phyloP scores from a whole-genome alignment of 2,113 vertebrate species.

The Tretioscincus oriximinensis region DNA sequence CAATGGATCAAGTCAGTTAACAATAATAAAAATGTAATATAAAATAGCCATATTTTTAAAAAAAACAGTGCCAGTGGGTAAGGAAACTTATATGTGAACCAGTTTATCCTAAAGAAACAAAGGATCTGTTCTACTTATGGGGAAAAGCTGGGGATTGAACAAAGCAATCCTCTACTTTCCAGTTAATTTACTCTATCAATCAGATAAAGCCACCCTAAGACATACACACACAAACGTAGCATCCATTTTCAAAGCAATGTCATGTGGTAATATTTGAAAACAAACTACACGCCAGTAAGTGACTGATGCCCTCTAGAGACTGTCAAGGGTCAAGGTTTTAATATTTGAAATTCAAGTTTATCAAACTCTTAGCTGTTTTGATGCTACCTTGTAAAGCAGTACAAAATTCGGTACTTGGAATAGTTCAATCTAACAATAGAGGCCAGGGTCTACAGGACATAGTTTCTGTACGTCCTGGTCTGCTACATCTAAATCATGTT shows the following conservation, averaged over 20 bases:
- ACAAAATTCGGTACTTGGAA: background rate
- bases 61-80: too few relatives aligned
- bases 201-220: too few relatives aligned
- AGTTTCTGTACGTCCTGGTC: background rate
- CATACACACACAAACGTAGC: background rate
- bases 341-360: background rate
- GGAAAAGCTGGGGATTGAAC: too few relatives aligned
- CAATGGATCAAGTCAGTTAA: too few relatives aligned
- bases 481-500: background rate
- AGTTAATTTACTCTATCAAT: too few relatives aligned
- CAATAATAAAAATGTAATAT: too few relatives aligned
- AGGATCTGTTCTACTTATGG: too few relatives aligned
- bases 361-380: background rate
- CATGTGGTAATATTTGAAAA: background rate
- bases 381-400: background rate
- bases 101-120: background rate
- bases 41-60: too few relatives aligned
- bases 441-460: background rate
- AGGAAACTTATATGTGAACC: background rate
- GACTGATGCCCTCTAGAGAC: slow-evolving; percentile 16
- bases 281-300: background rate
- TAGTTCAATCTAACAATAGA: background rate
- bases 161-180: too few relatives aligned
- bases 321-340: background rate
- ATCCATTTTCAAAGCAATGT: background rate